Evolutionary conservation across 2,888 invertebrate genomes (phyloP).

Genomic region (Ormyrus pomaceus): DNA sequence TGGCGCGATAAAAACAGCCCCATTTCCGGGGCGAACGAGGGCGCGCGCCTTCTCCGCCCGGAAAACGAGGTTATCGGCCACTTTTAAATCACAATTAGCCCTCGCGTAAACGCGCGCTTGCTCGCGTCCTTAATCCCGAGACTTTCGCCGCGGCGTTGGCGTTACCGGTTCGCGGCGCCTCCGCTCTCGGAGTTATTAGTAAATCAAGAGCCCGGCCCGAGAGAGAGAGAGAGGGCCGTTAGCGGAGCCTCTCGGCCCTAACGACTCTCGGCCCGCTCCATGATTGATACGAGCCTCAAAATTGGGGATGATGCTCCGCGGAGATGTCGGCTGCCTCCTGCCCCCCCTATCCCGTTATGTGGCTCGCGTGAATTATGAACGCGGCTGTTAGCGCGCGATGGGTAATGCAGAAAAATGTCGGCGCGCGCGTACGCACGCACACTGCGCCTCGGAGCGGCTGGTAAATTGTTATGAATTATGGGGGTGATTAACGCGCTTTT

Average conservation of each 20-base stretch:
- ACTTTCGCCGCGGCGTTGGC: neutral
- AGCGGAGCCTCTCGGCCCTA: neutral
- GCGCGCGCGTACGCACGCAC: neutral
- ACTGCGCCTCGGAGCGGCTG: no score
- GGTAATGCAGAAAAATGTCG: conserved; percentile 19
- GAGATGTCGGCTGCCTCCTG: neutral
- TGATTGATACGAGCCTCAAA: conserved; percentile 32
- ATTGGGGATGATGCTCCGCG: conserved; percentile 2
- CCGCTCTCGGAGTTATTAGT: neutral
- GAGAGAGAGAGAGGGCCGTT: neutral
- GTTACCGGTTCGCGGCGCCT: neutral
- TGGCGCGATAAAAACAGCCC: no score
- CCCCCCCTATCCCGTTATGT: no score
- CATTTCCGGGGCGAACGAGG: no score
- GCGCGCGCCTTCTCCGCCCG: no score
- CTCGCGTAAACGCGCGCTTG: no score
- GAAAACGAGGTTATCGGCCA: no score
- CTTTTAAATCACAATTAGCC: no score
- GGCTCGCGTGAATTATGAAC: conserved; percentile 1
- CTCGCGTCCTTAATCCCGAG: conserved; percentile 4
- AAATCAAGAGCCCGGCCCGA: neutral
- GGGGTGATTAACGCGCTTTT: no score
- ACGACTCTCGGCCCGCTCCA: conserved; percentile 11
- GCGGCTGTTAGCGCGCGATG: neutral
- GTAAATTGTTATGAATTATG: no score